A percentile compares a stretch with the other conserved stretches of the same genome.
These are phyloP conservation scores for Sebastes vulpes DNA, from an alignment of 2,797 vertebrate species.

Conservation along the genomic window DNA sequence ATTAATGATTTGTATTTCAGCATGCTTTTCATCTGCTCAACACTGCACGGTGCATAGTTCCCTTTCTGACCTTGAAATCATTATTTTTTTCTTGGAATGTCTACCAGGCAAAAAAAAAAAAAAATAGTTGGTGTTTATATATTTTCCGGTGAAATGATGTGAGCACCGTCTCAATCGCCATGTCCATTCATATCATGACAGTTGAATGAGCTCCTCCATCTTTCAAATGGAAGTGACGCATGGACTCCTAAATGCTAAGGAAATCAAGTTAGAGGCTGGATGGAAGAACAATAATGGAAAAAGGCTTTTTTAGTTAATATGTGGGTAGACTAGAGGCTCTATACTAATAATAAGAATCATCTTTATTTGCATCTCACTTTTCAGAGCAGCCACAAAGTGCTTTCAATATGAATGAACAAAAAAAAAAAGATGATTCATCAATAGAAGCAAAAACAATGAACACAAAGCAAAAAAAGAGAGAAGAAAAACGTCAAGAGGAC, in stretches of 20 bases:
- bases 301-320: background rate
- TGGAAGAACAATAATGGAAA: background rate
- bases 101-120: background rate
- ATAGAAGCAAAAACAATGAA: background rate
- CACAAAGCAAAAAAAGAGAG: background rate
- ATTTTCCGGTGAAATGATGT: background rate
- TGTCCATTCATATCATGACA: background rate
- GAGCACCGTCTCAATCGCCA: background rate
- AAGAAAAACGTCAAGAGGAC: no score
- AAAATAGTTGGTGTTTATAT: background rate
- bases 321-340: background rate
- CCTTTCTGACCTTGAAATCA: slow-evolving; percentile 1
- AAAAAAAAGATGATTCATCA: background rate
- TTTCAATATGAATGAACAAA: background rate
- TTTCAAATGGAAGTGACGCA: background rate
- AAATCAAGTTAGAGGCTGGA: background rate
- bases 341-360: background rate
- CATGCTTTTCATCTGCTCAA: background rate
- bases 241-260: background rate
- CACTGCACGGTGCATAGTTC: background rate
- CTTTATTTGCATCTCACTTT: background rate
- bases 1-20: background rate
- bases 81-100: slow-evolving; percentile 15
- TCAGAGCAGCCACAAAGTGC: background rate
- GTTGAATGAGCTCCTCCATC: background rate